Percentiles rank a stretch among this genome's conserved stretches.
phyloP scores from a whole-genome alignment of 2,113 vertebrate species.

The Girardinichthys multiradiatus region DNA sequence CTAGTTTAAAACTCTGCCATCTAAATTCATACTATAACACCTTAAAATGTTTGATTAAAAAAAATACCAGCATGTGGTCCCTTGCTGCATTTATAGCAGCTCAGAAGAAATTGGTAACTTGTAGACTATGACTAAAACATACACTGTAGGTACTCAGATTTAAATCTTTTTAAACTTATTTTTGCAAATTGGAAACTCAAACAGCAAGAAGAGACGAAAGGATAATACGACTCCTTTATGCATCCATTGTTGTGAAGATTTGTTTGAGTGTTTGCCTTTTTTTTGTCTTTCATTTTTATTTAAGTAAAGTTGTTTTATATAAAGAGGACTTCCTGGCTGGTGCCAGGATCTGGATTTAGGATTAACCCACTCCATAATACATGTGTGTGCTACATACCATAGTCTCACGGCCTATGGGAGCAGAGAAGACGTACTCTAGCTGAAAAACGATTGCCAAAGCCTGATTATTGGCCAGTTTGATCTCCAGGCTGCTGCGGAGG shows the following conservation, averaged over 20 bases:
- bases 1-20: background rate
- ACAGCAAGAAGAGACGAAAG: conserved; percentile 24
- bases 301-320: background rate
- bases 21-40: background rate
- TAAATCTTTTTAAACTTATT: background rate
- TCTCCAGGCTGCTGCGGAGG: conserved; percentile 87
- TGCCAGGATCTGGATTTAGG: conserved; percentile 1
- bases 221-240: background rate
- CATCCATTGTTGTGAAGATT: background rate
- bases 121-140: background rate
- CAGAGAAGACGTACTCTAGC: conserved; percentile 89
- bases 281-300: background rate
- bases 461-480: conserved; percentile 84
- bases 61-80: background rate
- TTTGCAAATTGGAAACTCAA: conserved; percentile 10
- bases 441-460: conserved; percentile 86
- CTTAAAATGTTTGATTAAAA: background rate
- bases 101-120: background rate
- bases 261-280: conserved; percentile 1
- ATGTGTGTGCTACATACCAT: conserved; percentile 78
- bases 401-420: conserved; percentile 62
- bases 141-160: background rate
- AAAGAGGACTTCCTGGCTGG: background rate
- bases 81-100: background rate
- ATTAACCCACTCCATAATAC: background rate